A percentile compares a stretch with the other conserved stretches of the same genome.
phyloP scores from a whole-genome alignment of 2,797 vertebrate species.

The Tympanoctomys barrerae region DNA sequence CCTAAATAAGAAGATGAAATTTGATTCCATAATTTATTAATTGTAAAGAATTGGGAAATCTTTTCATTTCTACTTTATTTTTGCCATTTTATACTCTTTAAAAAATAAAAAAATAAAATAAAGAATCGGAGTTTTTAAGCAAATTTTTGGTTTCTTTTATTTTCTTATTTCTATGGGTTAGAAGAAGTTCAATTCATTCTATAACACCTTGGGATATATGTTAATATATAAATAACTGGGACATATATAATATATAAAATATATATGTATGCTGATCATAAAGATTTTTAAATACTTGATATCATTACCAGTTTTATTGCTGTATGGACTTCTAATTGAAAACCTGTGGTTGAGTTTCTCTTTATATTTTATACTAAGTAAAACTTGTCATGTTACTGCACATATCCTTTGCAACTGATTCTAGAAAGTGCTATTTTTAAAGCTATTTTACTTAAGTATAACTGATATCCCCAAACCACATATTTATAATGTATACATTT shows the following conservation, averaged over 20 bases:
- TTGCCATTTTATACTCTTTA: no score
- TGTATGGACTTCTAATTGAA: neutral
- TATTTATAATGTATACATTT: neutral
- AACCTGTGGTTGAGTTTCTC: slow-evolving; percentile 19
- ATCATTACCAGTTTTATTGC: neutral
- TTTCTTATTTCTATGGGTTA: slow-evolving; percentile 28
- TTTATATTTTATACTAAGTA: slow-evolving; percentile 22
- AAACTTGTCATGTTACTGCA: neutral
- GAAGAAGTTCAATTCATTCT: neutral
- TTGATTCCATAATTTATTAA: slow-evolving; percentile 3
- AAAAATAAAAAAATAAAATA: no score
- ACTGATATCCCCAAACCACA: neutral
- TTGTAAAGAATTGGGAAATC: neutral
- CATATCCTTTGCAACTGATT: neutral
- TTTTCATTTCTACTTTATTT: neutral
- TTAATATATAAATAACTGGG: neutral
- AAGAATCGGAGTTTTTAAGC: neutral
- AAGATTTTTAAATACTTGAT: neutral
- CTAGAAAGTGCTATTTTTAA: neutral
- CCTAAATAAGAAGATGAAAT: slow-evolving; percentile 53
- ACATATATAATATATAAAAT: neutral
- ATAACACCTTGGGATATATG: neutral
- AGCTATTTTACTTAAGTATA: neutral
- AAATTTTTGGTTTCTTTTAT: neutral
- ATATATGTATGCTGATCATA: neutral